These are phyloP conservation scores for Ophion costatus DNA, from an alignment of 2,888 invertebrate genomes.

Conservation along the genomic window DNA sequence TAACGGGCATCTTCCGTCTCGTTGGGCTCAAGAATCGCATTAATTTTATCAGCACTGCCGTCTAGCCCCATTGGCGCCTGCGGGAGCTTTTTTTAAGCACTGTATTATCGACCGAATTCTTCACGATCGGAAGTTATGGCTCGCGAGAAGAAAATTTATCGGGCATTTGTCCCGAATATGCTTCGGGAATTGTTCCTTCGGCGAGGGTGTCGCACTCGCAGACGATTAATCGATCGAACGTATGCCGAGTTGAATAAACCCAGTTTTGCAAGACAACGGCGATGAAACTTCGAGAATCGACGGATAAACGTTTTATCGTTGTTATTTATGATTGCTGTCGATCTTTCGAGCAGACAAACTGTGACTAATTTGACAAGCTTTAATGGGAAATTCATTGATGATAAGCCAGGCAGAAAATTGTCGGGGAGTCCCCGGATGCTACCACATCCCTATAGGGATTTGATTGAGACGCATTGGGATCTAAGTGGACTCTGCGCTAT, in stretches of 20 bases:
- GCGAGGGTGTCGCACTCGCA: not conserved
- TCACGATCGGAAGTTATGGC: slow-evolving; percentile 19
- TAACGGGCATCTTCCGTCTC: slow-evolving; percentile 25
- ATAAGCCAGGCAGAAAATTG: too few relatives aligned
- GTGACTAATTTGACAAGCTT: too few relatives aligned
- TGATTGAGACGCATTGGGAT: too few relatives aligned
- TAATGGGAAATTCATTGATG: too few relatives aligned
- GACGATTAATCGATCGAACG: not conserved
- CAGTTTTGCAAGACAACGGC: not conserved
- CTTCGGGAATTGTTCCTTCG: slow-evolving; percentile 6
- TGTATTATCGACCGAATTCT: slow-evolving; percentile 13
- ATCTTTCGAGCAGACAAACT: too few relatives aligned
- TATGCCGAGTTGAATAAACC: slow-evolving; percentile 18
- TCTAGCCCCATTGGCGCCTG: slow-evolving; percentile 7
- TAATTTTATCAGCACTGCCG: slow-evolving; percentile 4
- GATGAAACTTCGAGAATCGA: not conserved
- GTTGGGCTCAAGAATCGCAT: slow-evolving; percentile 3
- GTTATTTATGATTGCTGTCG: not conserved
- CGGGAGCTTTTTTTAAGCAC: not conserved
- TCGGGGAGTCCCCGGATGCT: too few relatives aligned
- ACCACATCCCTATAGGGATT: too few relatives aligned
- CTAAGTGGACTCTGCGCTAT: too few relatives aligned
- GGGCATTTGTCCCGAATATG: slow-evolving; percentile 8
- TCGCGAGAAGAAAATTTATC: slow-evolving; percentile 15
- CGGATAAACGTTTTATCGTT: not conserved